Evolutionary conservation across 2,113 vertebrate genomes (phyloP).

Genomic region (Albula glossodonta): DNA sequence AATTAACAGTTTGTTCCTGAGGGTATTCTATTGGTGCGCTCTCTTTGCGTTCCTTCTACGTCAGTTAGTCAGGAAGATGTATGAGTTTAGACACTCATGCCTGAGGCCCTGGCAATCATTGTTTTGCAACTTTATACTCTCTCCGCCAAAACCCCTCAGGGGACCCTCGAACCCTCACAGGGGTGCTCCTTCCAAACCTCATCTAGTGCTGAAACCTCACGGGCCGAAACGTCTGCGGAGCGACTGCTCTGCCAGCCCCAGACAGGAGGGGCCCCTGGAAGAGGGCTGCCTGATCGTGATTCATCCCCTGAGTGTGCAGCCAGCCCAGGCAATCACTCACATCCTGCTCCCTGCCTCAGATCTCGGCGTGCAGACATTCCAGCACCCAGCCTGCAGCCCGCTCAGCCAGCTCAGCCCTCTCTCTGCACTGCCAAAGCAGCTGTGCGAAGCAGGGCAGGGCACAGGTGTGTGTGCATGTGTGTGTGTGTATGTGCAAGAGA

Average conservation of each 20-base stretch:
- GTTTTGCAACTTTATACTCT: neutral
- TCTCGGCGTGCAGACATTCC: conserved; percentile 18
- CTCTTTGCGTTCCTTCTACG: neutral
- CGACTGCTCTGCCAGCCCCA: neutral
- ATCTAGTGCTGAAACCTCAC: no score
- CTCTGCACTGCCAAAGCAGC: conserved; percentile 49
- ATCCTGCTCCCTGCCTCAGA: conserved; percentile 37
- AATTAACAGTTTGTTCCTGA: no score
- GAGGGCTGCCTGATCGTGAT: conserved; percentile 34
- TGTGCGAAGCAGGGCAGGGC: conserved; percentile 35
- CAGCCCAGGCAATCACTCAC: conserved; percentile 49
- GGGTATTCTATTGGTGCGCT: no score
- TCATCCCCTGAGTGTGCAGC: conserved; percentile 50
- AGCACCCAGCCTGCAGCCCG: conserved; percentile 42
- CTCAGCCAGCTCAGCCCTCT: conserved; percentile 27
- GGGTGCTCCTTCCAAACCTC: neutral
- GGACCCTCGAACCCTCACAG: neutral
- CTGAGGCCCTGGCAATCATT: neutral
- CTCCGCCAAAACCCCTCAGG: neutral
- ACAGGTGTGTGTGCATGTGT: conserved; percentile 27
- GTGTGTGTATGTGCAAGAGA: conserved; percentile 34
- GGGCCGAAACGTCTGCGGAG: neutral
- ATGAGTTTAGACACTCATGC: neutral
- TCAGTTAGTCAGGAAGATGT: neutral
- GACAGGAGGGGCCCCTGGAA: neutral